phyloP scores from a whole-genome alignment of 2,888 invertebrate species.

The Cataglyphis cursor region DNA sequence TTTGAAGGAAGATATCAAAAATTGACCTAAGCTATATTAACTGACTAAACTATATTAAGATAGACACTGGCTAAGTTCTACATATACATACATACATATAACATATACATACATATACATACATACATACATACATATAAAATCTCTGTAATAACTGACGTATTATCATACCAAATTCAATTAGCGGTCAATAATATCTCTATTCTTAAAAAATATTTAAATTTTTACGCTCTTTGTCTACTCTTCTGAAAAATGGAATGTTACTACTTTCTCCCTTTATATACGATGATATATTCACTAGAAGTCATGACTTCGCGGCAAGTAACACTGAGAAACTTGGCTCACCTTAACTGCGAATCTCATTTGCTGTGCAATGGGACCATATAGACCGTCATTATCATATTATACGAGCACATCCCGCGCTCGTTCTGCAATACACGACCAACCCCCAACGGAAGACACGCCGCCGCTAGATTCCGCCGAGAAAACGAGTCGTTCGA shows the following conservation, averaged over 20 bases:
- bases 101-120: too few relatives aligned
- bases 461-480: slow-evolving; percentile 8
- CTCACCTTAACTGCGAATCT: slow-evolving; percentile 37
- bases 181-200: neutral
- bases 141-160: neutral
- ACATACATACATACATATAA: too few relatives aligned
- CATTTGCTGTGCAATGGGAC: slow-evolving; percentile 39
- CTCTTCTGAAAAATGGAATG: neutral
- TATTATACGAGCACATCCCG: slow-evolving; percentile 33
- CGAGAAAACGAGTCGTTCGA: slow-evolving; percentile 48
- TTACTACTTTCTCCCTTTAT: neutral
- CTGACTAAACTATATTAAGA: too few relatives aligned
- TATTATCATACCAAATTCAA: neutral
- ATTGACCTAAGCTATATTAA: neutral
- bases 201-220: neutral
- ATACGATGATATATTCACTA: slow-evolving; percentile 5
- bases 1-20: neutral
- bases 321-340: slow-evolving; percentile 14
- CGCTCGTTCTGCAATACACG: slow-evolving; percentile 17
- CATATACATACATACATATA: too few relatives aligned
- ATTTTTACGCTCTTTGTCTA: neutral
- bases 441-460: slow-evolving; percentile 26
- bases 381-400: slow-evolving; percentile 48
- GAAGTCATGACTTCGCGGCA: slow-evolving; percentile 10
- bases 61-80: neutral